These are phyloP conservation scores for Cryptops parisi DNA, from an alignment of 2,888 invertebrate genomes.

Conservation along the genomic window DNA sequence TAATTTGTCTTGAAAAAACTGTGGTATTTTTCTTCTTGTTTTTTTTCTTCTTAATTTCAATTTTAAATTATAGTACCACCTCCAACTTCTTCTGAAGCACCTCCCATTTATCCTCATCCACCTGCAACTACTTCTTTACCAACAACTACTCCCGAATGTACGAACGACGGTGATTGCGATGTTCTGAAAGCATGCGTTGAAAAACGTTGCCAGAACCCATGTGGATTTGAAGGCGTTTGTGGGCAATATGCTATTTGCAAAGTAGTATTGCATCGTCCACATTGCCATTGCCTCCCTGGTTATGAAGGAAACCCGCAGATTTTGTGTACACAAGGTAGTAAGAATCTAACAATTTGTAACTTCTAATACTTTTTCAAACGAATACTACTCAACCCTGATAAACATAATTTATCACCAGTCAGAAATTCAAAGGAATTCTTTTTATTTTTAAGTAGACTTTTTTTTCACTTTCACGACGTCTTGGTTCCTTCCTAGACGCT, in stretches of 20 bases:
- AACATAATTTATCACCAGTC: too few species aligned
- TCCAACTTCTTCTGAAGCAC: not conserved
- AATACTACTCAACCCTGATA: too few species aligned
- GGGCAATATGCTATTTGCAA: constrained; percentile 68
- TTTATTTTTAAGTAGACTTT: too few species aligned
- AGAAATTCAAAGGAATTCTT: too few species aligned
- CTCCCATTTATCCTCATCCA: constrained; percentile 2
- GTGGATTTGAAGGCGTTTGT: constrained; percentile 39
- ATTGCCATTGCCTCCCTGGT: constrained; percentile 58
- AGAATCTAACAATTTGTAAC: not conserved
- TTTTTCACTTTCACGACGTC: too few species aligned
- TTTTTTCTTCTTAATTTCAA: not conserved
- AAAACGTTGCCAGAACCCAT: constrained; percentile 47
- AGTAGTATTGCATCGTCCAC: constrained; percentile 56
- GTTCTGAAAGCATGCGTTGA: constrained; percentile 77
- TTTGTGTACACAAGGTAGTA: constrained; percentile 18
- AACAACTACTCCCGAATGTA: constrained; percentile 17
- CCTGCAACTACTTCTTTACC: not conserved
- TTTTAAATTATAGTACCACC: not conserved
- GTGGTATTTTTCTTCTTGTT: not conserved
- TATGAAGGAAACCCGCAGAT: constrained; percentile 58
- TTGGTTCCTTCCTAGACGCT: too few species aligned
- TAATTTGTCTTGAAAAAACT: not conserved
- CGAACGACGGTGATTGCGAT: constrained; percentile 57
- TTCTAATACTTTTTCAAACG: not conserved